Evolutionary conservation across 2,888 invertebrate genomes (phyloP).

Genomic region (Poecilus cupreus): DNA sequence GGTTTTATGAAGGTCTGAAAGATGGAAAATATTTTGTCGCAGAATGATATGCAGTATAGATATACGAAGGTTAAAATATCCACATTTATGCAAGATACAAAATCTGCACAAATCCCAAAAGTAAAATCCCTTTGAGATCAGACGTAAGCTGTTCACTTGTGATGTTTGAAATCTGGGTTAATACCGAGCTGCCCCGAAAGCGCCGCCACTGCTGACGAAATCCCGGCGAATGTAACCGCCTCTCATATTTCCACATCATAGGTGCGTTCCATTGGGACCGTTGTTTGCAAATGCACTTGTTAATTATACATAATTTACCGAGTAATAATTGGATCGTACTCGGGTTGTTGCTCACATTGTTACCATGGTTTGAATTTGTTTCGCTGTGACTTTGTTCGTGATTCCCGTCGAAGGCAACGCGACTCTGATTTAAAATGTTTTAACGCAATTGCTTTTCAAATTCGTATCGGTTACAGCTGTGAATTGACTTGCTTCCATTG

Average conservation of each 20-base stretch:
- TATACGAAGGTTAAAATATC: slow-evolving; percentile 18
- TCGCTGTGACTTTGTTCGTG: background rate
- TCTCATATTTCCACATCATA: slow-evolving; percentile 45
- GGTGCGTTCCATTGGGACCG: slow-evolving; percentile 12
- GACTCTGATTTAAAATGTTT: too few relatives aligned
- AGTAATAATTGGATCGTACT: slow-evolving; percentile 53
- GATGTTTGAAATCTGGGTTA: slow-evolving; percentile 28
- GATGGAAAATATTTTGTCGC: background rate
- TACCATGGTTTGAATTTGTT: slow-evolving; percentile 5
- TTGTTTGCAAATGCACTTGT: slow-evolving; percentile 62
- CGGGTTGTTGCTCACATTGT: slow-evolving; percentile 44
- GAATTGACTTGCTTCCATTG: slow-evolving; percentile 40
- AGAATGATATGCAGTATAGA: slow-evolving; percentile 33
- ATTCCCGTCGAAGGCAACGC: background rate
- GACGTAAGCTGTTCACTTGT: slow-evolving; percentile 36
- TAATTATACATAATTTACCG: slow-evolving; percentile 68
- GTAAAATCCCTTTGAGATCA: slow-evolving; percentile 34
- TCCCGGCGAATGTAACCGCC: background rate
- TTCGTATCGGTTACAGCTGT: slow-evolving; percentile 37
- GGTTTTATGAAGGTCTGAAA: background rate
- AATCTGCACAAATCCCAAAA: slow-evolving; percentile 38
- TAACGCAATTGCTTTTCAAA: slow-evolving; percentile 43
- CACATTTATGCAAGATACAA: slow-evolving; percentile 30
- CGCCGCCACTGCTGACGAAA: slow-evolving; percentile 8
- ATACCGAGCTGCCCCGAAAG: background rate